Evolutionary conservation across 2,888 invertebrate genomes (phyloP).

Genomic region (Hololepta plana): DNA sequence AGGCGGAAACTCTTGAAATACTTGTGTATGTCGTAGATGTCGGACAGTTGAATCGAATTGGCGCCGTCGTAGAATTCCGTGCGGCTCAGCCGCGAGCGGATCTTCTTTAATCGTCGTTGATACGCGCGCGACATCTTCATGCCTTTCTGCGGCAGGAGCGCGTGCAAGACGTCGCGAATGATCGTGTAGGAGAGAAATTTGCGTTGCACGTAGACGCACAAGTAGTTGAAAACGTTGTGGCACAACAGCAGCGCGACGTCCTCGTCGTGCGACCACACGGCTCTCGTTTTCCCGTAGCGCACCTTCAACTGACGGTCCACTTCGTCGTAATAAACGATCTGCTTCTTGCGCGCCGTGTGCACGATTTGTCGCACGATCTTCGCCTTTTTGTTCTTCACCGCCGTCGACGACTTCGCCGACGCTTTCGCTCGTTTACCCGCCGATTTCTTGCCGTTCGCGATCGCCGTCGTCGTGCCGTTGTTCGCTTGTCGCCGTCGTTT

Average conservation of each 20-base stretch:
- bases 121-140: constrained; percentile 55
- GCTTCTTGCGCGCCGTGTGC: constrained; percentile 8
- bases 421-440: constrained; percentile 3
- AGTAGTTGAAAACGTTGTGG: constrained; percentile 40
- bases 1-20: too few relatives aligned
- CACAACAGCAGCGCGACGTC: constrained; percentile 49
- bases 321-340: constrained; percentile 32
- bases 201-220: constrained; percentile 28
- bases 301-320: constrained; percentile 43
- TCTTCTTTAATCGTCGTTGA: constrained; percentile 40
- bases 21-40: too few relatives aligned
- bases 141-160: constrained; percentile 26
- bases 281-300: constrained; percentile 38
- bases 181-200: constrained; percentile 27
- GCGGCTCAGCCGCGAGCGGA: too few relatives aligned
- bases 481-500: constrained; percentile 43
- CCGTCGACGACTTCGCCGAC: constrained; percentile 7
- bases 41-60: constrained; percentile 15
- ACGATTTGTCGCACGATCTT: too few relatives aligned
- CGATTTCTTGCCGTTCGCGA: too few relatives aligned
- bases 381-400: constrained; percentile 2
- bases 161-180: constrained; percentile 38
- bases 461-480: constrained; percentile 40
- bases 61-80: constrained; percentile 19
- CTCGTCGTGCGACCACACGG: constrained; percentile 48